A percentile compares a stretch with the other conserved stretches of the same genome.
Evolutionary conservation across 2,888 invertebrate species (phyloP).

Genomic region (Iselma pallidipennis): DNA sequence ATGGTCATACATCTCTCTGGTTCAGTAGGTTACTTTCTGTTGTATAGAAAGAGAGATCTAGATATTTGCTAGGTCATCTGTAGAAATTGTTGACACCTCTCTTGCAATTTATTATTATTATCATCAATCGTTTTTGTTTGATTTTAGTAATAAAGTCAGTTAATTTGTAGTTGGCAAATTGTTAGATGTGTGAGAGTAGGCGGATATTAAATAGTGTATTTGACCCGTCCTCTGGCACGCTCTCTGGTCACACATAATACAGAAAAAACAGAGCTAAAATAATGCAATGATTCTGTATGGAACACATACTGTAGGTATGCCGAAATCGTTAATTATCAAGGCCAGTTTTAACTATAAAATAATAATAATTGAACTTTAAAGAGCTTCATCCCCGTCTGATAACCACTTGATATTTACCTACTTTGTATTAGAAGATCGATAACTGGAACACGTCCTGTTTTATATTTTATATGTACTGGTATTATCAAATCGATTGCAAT

Average conservation of each 20-base stretch:
- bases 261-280: constrained; percentile 22
- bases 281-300: constrained; percentile 11
- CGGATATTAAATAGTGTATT: constrained; percentile 48
- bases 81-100: neutral
- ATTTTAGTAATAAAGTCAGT: neutral
- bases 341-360: constrained; percentile 34
- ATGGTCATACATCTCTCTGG: constrained; percentile 3
- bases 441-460: neutral
- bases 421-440: neutral
- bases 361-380: neutral
- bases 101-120: no score
- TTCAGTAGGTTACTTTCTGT: constrained; percentile 22
- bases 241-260: constrained; percentile 47
- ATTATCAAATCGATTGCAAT: neutral
- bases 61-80: constrained; percentile 1
- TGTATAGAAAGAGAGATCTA: constrained; percentile 15
- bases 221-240: constrained; percentile 49
- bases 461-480: neutral
- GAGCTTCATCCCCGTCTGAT: no score
- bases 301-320: no score
- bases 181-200: constrained; percentile 18
- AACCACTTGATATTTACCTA: no score
- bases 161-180: neutral
- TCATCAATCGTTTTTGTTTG: no score
- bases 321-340: constrained; percentile 51